Base-by-base conservation (phyloP, 1,140 invertebrate species). In the Cydia fagiglandana region DNA sequence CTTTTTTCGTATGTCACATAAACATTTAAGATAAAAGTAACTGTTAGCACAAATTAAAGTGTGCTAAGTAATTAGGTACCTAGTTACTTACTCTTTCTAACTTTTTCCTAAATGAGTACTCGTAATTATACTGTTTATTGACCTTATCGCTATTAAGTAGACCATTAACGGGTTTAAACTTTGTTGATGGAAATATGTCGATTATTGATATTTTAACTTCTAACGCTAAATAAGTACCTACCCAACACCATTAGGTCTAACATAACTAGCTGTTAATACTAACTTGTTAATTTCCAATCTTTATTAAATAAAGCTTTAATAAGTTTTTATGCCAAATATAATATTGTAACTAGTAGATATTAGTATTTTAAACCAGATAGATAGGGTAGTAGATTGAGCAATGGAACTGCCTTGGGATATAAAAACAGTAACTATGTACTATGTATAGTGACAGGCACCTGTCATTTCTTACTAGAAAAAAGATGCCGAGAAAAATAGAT, bases 91-190 rank as follows among this genome's bases (percentile, higher is more conserved):
- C 53, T 7, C 53, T 7, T 61, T 12, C 66, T 38, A 41, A 41
- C 66, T 70, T 70, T 70, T 70, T 15, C 30, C 30, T 70, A 70
- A 70, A 70, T 41, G 66, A 70, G 34, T n/a, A 20, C 34, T 20
- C 15, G 66, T 70, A 70, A 70, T 38, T 70, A 70, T 45, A 38
- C 24, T 38, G n/a, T 38, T 38, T 70, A 66, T 38, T 66, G 15
- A 66, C 28, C 30, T 66, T 38, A 70, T 70, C 66, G 66, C 34
- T 20, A 38, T 70, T 70, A 38, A 70, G 9, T 28, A 17, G 34
- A 70, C 24, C 34, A 70, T 70, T 38, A 61, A 24, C 56, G 7
- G 53, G 53, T 61, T 61, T 61, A 9, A 61, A 61, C 56, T 61
- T 61, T 61, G 9, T 61, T 24, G 17, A 61, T 61, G 56, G 20